phyloP scores from a whole-genome alignment of 2,113 vertebrate genomes.

The Ceratotherium simum region DNA sequence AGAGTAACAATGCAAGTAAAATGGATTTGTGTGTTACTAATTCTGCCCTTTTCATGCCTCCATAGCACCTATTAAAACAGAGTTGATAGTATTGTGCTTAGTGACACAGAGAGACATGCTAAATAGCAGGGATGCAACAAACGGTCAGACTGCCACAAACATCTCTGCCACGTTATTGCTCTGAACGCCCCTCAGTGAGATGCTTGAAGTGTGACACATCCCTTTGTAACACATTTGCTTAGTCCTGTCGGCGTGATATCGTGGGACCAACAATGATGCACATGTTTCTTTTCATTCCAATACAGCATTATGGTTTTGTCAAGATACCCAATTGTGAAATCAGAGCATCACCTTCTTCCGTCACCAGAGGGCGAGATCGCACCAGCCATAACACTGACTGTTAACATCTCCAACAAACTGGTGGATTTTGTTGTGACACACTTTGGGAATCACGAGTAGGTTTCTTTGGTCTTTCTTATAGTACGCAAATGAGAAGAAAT shows the following conservation, averaged over 20 bases:
- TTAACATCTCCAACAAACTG: conserved; percentile 82
- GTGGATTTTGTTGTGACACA: conserved; percentile 88
- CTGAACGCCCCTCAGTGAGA: background rate
- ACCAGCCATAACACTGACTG: conserved; percentile 87
- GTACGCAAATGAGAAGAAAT: background rate
- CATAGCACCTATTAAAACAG: background rate
- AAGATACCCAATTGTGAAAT: conserved; percentile 86
- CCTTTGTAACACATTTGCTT: background rate
- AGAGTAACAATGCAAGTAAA: background rate
- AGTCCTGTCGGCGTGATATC: background rate
- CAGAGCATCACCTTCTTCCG: conserved; percentile 87
- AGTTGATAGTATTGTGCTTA: background rate
- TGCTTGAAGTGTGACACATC: background rate
- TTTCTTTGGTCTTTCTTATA: conserved; percentile 61
- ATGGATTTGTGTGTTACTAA: background rate
- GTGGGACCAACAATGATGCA: background rate
- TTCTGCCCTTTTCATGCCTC: background rate
- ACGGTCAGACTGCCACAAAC: fast-evolving
- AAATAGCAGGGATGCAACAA: background rate
- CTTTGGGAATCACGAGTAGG: conserved; percentile 88
- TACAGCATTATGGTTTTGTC: conserved; percentile 87
- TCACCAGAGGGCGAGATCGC: conserved; percentile 89
- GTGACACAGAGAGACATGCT: background rate
- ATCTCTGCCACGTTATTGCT: background rate
- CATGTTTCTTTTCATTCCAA: background rate